A percentile compares a stretch with the other conserved stretches of the same genome.
Evolutionary conservation across 1,140 invertebrate genomes (phyloP).

Genomic region (Drosophila pseudoobscura): DNA sequence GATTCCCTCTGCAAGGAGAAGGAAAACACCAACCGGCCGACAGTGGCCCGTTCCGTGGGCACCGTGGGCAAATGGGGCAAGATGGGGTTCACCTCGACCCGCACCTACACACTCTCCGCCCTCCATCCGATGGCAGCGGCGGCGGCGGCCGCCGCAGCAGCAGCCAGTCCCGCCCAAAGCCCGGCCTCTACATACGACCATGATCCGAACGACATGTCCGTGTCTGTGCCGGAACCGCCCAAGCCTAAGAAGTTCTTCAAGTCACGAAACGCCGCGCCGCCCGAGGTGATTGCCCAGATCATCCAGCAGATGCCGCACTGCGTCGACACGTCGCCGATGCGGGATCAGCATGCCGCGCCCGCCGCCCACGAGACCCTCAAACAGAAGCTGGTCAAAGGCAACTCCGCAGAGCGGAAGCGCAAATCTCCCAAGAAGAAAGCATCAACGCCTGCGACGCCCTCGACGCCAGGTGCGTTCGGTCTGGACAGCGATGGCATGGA

Average conservation of each 20-base stretch:
- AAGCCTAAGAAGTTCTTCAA: conserved; percentile 97
- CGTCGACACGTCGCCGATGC: conserved; percentile 83
- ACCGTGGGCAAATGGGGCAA: conserved; percentile 97
- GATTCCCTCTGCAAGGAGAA: conserved; percentile 87
- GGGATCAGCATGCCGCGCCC: conserved; percentile 44
- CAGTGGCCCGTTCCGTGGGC: conserved; percentile 93
- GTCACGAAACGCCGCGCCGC: conserved; percentile 88
- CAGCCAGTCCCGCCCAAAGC: conserved; percentile 85
- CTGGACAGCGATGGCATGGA: conserved; percentile 37
- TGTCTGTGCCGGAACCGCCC: conserved; percentile 84
- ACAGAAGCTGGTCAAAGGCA: conserved; percentile 77
- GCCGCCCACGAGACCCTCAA: conserved; percentile 57
- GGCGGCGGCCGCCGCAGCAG: conserved; percentile 78
- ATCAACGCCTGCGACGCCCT: conserved; percentile 16
- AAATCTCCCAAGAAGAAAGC: conserved; percentile 74
- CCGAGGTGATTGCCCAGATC: conserved; percentile 84
- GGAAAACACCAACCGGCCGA: conserved; percentile 94
- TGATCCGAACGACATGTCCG: conserved; percentile 83
- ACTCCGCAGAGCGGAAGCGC: conserved; percentile 84
- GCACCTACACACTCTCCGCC: conserved; percentile 85
- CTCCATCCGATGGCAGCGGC: conserved; percentile 79
- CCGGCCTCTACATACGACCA: conserved; percentile 85
- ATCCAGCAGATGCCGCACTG: conserved; percentile 85
- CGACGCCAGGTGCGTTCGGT: conserved; percentile 55
- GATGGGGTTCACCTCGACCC: conserved; percentile 95